Base-by-base conservation (phyloP, 1,140 invertebrate genomes). In the Euschistus heros region DNA sequence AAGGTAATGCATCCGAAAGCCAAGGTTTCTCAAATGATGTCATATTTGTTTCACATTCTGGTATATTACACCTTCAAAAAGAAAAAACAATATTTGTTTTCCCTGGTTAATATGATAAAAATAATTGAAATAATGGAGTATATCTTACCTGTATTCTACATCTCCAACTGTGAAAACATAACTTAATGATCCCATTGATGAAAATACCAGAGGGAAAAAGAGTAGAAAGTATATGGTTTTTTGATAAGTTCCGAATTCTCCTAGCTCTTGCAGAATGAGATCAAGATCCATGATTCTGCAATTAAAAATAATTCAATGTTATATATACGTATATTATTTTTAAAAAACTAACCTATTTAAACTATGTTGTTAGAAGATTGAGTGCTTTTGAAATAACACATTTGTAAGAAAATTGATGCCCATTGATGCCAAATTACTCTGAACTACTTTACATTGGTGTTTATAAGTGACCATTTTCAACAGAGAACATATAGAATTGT, bases 11-110 rank as follows among this genome's bases (percentile, higher is more conserved):
- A 50, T 50, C 47, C 20, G 4, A 22, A 18, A 50, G 20, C 47
- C 47, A 50, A 50, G 47, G 47, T 50, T 50, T 5, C 4, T 50
- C 47, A 50, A 20, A 50, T 20, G 47, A 20, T 50, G 20, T 20
- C 47, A 22, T 22, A 50, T 50, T 50, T 50, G n/a, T 18, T 50
- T 50, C 47, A 50, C 47, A 50, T 17, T 50, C n/a, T 50, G 47
- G 47, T 6, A 50, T 22, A n/a, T 20, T 20, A 50, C 47, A 50
- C 10, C 47, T 50, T 5, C 5, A 50, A 50, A 50, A 20, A 50
- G 47, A 10, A 20, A 18, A 50, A 10, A 22, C n/a, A 50, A 18
- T 44, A 44, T 44, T 20, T 3, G 14, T 18, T 50, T 7, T 50
- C 5, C 5, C 47, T 20, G 5, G 1, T 50, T n/a, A 50, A 20